These are phyloP conservation scores for Cryptus viduatorius DNA, from an alignment of 2,888 invertebrate genomes.

Conservation along the genomic window DNA sequence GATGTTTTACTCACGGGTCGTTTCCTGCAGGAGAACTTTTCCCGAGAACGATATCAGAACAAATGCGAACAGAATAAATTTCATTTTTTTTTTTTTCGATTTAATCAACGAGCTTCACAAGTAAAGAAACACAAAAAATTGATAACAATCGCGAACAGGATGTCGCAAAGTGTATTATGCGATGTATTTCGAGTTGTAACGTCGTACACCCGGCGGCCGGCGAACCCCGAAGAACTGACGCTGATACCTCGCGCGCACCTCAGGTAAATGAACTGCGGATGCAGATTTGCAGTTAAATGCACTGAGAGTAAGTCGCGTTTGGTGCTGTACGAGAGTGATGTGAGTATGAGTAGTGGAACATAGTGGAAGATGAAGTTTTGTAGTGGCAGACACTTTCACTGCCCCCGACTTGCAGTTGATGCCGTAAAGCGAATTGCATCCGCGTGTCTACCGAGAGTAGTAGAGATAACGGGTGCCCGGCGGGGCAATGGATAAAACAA, in stretches of 20 bases:
- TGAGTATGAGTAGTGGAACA: slow-evolving; percentile 9
- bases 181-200: not conserved
- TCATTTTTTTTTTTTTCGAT: slow-evolving; percentile 15
- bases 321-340: not conserved
- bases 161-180: not conserved
- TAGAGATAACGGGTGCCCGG: slow-evolving; percentile 30
- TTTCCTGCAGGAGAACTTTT: slow-evolving; percentile 48
- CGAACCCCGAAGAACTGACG: slow-evolving; percentile 38
- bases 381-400: slow-evolving; percentile 70
- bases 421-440: slow-evolving; percentile 49
- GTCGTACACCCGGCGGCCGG: not conserved
- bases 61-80: slow-evolving; percentile 27
- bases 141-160: not conserved
- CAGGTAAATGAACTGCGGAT: slow-evolving; percentile 62
- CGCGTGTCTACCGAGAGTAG: slow-evolving; percentile 45
- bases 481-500: not conserved
- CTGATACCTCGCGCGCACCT: slow-evolving; percentile 29
- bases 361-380: slow-evolving; percentile 66
- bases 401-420: slow-evolving; percentile 48
- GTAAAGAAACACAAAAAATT: not conserved
- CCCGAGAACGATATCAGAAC: slow-evolving; percentile 21
- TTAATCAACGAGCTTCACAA: not conserved
- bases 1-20: slow-evolving; percentile 66
- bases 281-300: slow-evolving; percentile 59
- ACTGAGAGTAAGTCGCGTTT: slow-evolving; percentile 48